Conservation (phyloP, 2,888 invertebrate species). For the Drosophila leonis region DNA sequence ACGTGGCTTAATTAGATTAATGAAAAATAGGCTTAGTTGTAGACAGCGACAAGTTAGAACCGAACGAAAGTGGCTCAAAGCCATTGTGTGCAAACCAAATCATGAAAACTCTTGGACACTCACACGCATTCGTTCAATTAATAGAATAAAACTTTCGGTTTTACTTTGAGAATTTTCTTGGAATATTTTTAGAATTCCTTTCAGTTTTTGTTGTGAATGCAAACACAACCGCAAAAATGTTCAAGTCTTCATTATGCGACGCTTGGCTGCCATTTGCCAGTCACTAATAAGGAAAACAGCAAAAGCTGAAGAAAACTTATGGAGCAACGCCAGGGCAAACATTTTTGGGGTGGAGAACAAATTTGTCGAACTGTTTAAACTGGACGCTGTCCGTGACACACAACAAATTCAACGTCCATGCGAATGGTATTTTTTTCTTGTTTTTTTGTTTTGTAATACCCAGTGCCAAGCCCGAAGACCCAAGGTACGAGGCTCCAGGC, state of each 20-base stretch:
- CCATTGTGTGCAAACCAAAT: conserved; percentile 18
- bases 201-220: background rate
- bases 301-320: conserved; percentile 18
- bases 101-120: background rate
- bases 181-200: background rate
- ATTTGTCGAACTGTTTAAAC: conserved; percentile 40
- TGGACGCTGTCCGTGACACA: conserved; percentile 58
- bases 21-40: conserved; percentile 58
- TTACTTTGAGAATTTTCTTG: background rate
- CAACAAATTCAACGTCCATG: conserved; percentile 50
- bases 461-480: background rate
- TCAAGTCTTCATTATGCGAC: conserved; percentile 41
- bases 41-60: conserved; percentile 10
- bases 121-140: background rate
- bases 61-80: conserved; percentile 24
- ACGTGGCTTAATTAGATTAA: conserved; percentile 64
- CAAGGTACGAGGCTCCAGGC: no score
- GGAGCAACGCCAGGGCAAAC: background rate
- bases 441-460: background rate
- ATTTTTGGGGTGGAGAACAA: conserved; percentile 6
- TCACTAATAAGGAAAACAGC: conserved; percentile 20
- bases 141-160: background rate
- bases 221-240: conserved; percentile 24
- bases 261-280: conserved; percentile 29
- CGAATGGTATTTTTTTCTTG: background rate